A percentile compares a stretch with the other conserved stretches of the same genome.
Conservation (phyloP, 2,113 vertebrate genomes). For the Vireo altiloquus region DNA sequence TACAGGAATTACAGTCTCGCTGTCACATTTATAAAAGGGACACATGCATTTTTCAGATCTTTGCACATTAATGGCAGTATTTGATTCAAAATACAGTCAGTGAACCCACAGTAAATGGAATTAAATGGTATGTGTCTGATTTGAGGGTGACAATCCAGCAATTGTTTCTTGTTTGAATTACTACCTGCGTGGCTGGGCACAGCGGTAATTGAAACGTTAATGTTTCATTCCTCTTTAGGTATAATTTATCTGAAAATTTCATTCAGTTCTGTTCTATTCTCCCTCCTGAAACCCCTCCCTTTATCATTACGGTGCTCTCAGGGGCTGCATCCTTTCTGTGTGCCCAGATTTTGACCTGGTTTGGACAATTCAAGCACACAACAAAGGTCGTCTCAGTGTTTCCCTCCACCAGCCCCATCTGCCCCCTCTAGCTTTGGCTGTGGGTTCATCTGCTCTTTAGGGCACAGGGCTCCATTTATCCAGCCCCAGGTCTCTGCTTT, state of each 20-base stretch:
- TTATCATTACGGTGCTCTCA: not conserved
- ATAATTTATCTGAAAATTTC: constrained; percentile 64
- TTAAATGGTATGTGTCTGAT: constrained; percentile 69
- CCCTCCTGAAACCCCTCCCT: not conserved
- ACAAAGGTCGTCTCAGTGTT: not conserved
- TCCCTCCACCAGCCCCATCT: not conserved
- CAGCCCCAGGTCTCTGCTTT: not conserved
- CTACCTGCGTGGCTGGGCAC: constrained; percentile 66
- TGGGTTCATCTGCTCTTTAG: not conserved
- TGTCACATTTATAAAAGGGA: constrained; percentile 60
- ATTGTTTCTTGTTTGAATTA: constrained; percentile 70
- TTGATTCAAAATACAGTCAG: constrained; percentile 67
- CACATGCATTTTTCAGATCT: constrained; percentile 65
- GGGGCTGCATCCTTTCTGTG: not conserved
- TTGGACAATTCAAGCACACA: not conserved
- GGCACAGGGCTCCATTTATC: not conserved
- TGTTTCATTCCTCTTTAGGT: constrained; percentile 60
- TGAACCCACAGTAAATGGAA: constrained; percentile 69
- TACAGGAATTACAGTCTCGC: constrained; percentile 31
- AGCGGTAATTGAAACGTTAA: constrained; percentile 64
- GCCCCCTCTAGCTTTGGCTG: not conserved
- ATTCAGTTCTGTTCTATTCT: not conserved
- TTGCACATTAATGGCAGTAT: constrained; percentile 64
- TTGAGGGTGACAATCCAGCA: constrained; percentile 62
- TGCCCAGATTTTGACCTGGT: not conserved